phyloP scores from a whole-genome alignment of 2,888 invertebrate genomes.

The Rhodophaea formosa region DNA sequence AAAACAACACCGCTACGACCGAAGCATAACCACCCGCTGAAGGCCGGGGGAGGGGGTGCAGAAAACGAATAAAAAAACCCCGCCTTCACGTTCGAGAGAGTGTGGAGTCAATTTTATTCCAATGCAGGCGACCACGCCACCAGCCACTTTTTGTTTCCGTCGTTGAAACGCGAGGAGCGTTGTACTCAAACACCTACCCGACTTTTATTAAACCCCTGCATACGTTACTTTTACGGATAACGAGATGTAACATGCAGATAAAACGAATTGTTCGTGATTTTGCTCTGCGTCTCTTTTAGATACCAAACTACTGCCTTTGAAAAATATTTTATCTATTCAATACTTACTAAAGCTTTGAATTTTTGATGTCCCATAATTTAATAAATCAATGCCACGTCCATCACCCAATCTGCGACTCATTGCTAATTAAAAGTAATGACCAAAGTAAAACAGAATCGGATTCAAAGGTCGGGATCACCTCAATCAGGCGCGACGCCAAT shows the following conservation, averaged over 20 bases:
- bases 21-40: conserved; percentile 81
- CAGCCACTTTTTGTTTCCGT: conserved; percentile 79
- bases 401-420: conserved; percentile 9
- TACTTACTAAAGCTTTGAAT: not conserved
- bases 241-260: conserved; percentile 22
- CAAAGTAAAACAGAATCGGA: conserved; percentile 64
- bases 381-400: not conserved
- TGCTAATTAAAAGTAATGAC: conserved; percentile 58
- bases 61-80: conserved; percentile 74
- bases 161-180: conserved; percentile 75
- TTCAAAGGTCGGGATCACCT: conserved; percentile 73
- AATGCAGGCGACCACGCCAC: conserved; percentile 79
- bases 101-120: conserved; percentile 82
- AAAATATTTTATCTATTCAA: not conserved
- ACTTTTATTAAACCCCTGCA: conserved; percentile 70
- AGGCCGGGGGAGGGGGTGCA: conserved; percentile 59
- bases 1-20: conserved; percentile 78
- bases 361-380: not conserved
- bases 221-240: conserved; percentile 26
- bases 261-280: conserved; percentile 1
- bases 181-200: conserved; percentile 77
- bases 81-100: conserved; percentile 79
- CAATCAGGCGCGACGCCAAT: conserved; percentile 77
- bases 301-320: not conserved
- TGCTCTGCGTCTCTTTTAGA: not conserved